phyloP scores from a whole-genome alignment of 1,140 invertebrate genomes.

The Cyrtorhinus lividipennis region DNA sequence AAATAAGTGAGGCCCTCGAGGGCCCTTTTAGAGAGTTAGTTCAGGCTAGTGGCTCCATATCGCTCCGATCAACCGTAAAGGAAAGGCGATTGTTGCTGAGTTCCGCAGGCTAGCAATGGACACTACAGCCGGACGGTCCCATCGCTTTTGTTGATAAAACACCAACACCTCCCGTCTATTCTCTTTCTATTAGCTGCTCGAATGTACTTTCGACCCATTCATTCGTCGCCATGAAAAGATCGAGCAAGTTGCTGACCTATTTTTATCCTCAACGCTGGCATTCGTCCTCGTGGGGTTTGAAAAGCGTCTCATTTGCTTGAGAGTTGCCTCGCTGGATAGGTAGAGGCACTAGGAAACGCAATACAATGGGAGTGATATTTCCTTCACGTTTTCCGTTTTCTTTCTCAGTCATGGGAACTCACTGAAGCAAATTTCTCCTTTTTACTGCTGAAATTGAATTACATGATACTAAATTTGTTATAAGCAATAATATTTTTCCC shows the following conservation, averaged over 20 bases:
- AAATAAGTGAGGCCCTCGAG: neutral
- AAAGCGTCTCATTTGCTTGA: neutral
- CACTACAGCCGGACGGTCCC: neutral
- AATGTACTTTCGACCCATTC: neutral
- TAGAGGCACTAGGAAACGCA: no score
- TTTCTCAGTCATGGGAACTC: no score
- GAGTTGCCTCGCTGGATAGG: no score
- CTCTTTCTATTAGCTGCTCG: neutral
- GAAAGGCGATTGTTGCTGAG: neutral
- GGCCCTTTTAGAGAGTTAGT: neutral
- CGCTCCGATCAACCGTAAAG: neutral
- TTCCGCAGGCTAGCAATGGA: neutral
- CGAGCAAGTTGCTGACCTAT: neutral
- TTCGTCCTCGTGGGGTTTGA: neutral
- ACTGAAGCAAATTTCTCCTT: no score
- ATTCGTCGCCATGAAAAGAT: neutral
- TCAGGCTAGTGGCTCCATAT: neutral
- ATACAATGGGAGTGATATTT: no score
- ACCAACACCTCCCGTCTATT: neutral
- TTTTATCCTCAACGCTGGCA: neutral
- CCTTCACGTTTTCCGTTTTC: no score
- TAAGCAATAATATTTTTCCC: no score
- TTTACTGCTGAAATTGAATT: no score
- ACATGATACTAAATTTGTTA: no score
- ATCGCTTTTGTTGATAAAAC: neutral